phyloP scores from a whole-genome alignment of 1,140 invertebrate species.

The Tetranychus urticae region DNA sequence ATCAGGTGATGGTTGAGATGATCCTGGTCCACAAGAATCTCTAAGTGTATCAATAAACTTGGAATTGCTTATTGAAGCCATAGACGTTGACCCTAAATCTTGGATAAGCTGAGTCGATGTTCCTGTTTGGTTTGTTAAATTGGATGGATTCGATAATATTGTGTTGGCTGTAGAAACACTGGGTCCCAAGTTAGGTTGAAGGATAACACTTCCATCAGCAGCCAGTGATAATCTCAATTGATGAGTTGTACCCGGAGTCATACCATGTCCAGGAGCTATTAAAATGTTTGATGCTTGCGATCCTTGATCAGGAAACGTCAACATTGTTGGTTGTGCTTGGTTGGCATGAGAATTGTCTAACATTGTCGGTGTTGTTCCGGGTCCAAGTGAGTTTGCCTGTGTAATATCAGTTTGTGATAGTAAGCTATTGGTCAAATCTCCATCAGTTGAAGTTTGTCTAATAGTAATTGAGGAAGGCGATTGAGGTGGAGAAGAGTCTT shows the following conservation, averaged over 20 bases:
- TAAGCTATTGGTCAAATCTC: neutral
- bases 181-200: slow-evolving; percentile 8
- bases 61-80: neutral
- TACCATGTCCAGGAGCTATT: neutral
- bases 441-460: neutral
- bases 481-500: slow-evolving; percentile 8
- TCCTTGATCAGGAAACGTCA: slow-evolving; percentile 1
- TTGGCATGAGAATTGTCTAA: neutral
- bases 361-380: neutral
- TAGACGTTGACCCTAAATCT: neutral
- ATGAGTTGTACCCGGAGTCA: neutral
- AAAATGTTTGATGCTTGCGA: neutral
- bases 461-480: slow-evolving; percentile 1
- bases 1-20: slow-evolving; percentile 10
- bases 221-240: slow-evolving; percentile 14
- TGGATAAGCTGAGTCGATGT: neutral
- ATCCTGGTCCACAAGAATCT: slow-evolving; percentile 6
- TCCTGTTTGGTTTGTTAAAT: neutral
- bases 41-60: slow-evolving; percentile 2
- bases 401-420: too few relatives aligned
- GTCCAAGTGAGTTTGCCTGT: too few relatives aligned
- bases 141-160: neutral
- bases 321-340: slow-evolving; percentile 1
- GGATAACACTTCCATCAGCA: slow-evolving; percentile 15
- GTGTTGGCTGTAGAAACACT: neutral